phyloP scores from a whole-genome alignment of 1,140 invertebrate genomes.

The Plodia interpunctella region DNA sequence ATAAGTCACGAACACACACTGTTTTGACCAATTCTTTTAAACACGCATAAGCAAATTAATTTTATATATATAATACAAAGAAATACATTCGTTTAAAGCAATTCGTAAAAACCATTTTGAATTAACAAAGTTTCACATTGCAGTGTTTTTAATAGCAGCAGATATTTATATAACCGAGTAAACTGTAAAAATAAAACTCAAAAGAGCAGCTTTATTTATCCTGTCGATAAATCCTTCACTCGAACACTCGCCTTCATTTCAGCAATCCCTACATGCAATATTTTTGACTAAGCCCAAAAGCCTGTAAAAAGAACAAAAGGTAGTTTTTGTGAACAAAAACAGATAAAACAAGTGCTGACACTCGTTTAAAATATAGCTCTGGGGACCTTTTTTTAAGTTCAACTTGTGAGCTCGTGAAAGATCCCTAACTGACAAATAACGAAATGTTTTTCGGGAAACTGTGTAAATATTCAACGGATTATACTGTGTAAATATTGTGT shows the following conservation, averaged over 20 bases:
- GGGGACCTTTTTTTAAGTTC: not conserved
- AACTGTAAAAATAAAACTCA: not conserved
- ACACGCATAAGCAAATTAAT: no score
- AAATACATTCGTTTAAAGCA: no score
- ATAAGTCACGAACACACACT: no score
- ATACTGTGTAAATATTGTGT: no score
- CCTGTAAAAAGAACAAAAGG: slow-evolving; percentile 10
- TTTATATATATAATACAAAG: no score
- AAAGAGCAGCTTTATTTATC: not conserved
- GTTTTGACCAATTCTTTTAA: no score
- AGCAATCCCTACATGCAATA: not conserved
- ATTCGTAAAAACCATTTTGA: no score
- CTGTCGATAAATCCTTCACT: not conserved
- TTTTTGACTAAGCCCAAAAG: not conserved
- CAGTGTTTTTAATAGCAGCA: no score
- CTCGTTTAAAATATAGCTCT: not conserved
- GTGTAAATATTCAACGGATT: no score
- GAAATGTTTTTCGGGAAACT: not conserved
- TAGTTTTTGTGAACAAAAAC: slow-evolving; percentile 4
- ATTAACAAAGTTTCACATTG: not conserved
- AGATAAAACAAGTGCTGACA: slow-evolving; percentile 4
- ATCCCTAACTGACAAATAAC: not conserved
- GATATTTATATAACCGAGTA: no score
- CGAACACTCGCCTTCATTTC: not conserved
- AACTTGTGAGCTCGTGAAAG: not conserved